Evolutionary conservation across 2,888 invertebrate species (phyloP).

Genomic region (Kuschelorhynchus macadamiae): DNA sequence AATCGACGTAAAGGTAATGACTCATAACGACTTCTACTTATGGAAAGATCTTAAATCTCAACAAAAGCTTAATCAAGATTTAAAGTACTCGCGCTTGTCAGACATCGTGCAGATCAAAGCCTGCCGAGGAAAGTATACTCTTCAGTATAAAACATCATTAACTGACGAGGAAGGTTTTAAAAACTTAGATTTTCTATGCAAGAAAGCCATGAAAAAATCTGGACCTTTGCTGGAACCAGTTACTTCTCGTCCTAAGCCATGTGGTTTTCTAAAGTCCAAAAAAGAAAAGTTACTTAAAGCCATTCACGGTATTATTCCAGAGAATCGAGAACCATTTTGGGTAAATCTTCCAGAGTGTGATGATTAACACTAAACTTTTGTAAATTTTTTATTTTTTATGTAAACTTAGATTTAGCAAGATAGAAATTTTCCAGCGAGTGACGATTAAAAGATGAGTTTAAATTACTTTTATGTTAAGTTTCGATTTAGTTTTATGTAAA

Average conservation of each 20-base stretch:
- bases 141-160: constrained; percentile 1
- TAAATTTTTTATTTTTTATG: too few relatives aligned
- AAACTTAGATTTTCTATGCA: too few relatives aligned
- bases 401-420: too few relatives aligned
- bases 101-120: constrained; percentile 2
- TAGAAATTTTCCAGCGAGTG: too few relatives aligned
- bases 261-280: constrained; percentile 21
- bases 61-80: too few relatives aligned
- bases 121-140: neutral
- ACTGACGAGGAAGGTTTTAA: too few relatives aligned
- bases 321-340: neutral
- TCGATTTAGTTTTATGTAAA: too few relatives aligned
- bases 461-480: too few relatives aligned
- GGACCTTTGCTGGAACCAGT: constrained; percentile 23
- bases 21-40: constrained; percentile 4
- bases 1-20: neutral
- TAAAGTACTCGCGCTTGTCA: neutral
- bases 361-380: neutral
- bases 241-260: constrained; percentile 22
- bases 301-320: neutral
- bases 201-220: constrained; percentile 20
- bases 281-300: constrained; percentile 20
- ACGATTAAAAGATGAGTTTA: too few relatives aligned
- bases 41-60: neutral
- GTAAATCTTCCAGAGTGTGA: constrained; percentile 1